These are phyloP conservation scores for Archivesica marissinica DNA, from an alignment of 1,140 invertebrate species.

Conservation along the genomic window DNA sequence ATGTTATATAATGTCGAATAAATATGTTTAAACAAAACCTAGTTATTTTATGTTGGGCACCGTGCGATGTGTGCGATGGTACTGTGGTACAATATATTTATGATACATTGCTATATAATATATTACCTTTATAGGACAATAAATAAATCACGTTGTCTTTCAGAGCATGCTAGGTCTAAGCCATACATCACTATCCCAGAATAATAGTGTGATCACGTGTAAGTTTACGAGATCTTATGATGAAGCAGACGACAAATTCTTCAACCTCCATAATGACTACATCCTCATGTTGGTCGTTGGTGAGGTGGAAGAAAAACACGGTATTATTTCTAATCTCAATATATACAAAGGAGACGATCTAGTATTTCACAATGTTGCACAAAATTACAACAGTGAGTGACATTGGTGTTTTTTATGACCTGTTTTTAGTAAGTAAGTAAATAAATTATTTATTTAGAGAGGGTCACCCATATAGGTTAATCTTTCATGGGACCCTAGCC, in stretches of 20 bases:
- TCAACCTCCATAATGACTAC: slow-evolving; percentile 36
- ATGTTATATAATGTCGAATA: background rate
- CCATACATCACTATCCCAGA: background rate
- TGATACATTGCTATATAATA: background rate
- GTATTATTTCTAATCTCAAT: background rate
- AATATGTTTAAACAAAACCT: background rate
- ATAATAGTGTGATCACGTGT: slow-evolving; percentile 37
- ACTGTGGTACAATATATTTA: background rate
- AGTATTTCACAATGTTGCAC: too few species aligned
- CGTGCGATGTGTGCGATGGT: background rate
- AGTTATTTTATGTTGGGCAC: background rate
- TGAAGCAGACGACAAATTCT: slow-evolving; percentile 4
- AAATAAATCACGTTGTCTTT: background rate
- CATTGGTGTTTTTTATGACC: too few species aligned
- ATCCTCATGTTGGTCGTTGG: slow-evolving; percentile 40
- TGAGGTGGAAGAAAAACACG: background rate
- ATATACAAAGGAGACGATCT: too few species aligned
- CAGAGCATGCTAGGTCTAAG: background rate
- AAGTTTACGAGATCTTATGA: slow-evolving; percentile 10
- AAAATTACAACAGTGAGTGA: too few species aligned
- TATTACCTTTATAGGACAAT: background rate
- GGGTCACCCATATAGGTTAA: too few species aligned
- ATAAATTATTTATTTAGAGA: too few species aligned
- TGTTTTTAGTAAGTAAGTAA: too few species aligned
- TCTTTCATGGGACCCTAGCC: too few species aligned